Conservation (phyloP, 2,888 invertebrate genomes). For the Arctia plantaginis region DNA sequence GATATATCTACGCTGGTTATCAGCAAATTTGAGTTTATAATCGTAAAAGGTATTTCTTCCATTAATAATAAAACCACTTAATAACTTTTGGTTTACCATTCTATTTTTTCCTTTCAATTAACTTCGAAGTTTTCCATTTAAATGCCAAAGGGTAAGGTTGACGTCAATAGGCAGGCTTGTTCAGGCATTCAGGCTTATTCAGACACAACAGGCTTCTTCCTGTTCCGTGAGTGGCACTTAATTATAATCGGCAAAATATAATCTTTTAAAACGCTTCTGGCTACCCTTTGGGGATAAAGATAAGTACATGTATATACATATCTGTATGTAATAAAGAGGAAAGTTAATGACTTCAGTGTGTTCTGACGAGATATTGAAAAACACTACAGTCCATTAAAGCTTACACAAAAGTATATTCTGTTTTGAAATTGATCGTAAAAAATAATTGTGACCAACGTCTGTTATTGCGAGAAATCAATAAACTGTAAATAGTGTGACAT, state of each 20-base stretch:
- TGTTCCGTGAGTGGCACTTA: background rate
- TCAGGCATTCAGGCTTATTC: too few relatives aligned
- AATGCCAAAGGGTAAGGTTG: background rate
- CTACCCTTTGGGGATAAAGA: background rate
- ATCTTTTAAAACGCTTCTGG: background rate
- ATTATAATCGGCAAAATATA: background rate
- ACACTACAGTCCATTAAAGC: background rate
- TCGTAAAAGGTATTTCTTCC: background rate
- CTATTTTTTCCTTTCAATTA: background rate
- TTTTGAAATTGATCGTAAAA: background rate
- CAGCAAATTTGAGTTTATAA: background rate
- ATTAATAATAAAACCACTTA: too few relatives aligned
- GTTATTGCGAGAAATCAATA: conserved; percentile 52
- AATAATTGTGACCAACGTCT: conserved; percentile 12
- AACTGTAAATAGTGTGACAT: conserved; percentile 46
- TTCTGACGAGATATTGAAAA: background rate
- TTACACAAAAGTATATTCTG: background rate
- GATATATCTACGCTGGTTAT: background rate
- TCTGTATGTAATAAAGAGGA: background rate
- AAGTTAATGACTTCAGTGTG: background rate
- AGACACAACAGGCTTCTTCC: too few relatives aligned
- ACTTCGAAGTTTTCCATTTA: background rate
- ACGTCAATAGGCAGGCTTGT: too few relatives aligned
- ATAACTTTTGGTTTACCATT: background rate
- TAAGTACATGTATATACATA: background rate